Evolutionary conservation across 2,797 vertebrate genomes (phyloP), one percentile per base, ranked within the genome.

Genomic region (Discoglossus pictus): DNA sequence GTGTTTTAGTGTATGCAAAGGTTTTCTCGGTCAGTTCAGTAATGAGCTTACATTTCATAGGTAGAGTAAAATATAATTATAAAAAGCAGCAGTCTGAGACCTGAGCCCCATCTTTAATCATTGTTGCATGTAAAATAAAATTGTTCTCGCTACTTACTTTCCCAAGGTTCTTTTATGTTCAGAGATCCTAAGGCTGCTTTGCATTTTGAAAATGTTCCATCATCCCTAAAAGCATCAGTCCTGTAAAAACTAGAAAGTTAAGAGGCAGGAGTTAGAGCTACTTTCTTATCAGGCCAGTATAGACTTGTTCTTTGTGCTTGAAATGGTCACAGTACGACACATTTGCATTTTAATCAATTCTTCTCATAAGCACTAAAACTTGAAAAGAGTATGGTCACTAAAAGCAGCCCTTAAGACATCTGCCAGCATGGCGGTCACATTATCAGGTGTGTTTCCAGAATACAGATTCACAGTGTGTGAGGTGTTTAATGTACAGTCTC

Each of bases 181-280:
- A 36, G 3, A 58, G 68, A 34, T 40, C 52, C 53, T 20, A 56
- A 55, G 51, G 24, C 60, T 70, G 60, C 42, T 70, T 70, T 70
- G 52, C 68, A 70, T 70, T 63, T 70, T 70, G 60, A 70, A 63
- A 63, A 40, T 42, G 43, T 63, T 63, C 52, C 68, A 70, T 70
- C 52, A 34, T 36, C 60, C 42, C 56, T 70, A 63, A 70, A 58
- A 56, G 67, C 39, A 56, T 63, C 36, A 51, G 56, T 70, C 59
- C 67, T 69, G 59, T 56, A 69, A 69, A 62, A 50, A 69, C 21
- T 55, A 62, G n/a, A 62, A 61, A 62, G 51, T 47, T 55, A 50
- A 69, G 34, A 62, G 38, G 25, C 6, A 6, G 24, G 42, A 55
- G 42, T 42, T 44, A 63, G 55, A 62, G 36, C 51, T 17, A 63